Percentiles rank a stretch among this genome's conserved stretches.
Conservation (phyloP, 2,797 vertebrate genomes). For the Crossoptilon crossoptilon region DNA sequence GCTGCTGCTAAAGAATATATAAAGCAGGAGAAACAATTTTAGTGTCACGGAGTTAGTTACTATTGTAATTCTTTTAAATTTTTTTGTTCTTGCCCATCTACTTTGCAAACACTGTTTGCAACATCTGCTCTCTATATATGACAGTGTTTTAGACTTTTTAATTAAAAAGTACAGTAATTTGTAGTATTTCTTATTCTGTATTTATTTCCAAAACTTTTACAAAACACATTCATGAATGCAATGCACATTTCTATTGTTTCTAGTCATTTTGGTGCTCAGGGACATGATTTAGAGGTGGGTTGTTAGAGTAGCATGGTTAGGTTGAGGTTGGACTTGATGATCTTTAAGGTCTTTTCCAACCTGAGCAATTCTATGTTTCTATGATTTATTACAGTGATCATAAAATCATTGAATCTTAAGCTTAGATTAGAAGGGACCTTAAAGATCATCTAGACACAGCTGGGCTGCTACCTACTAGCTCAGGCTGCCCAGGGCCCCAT, state of each 20-base stretch:
- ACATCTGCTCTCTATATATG: not conserved
- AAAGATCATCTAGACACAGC: too few species aligned
- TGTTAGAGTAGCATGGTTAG: too few species aligned
- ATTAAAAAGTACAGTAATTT: not conserved
- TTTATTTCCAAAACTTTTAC: not conserved
- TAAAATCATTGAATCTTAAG: too few species aligned
- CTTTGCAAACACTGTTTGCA: not conserved
- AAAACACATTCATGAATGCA: not conserved
- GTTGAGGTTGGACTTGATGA: too few species aligned
- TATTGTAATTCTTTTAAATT: not conserved
- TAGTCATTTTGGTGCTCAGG: not conserved
- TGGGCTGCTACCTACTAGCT: too few species aligned
- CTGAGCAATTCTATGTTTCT: too few species aligned
- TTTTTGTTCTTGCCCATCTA: not conserved
- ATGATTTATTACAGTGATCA: too few species aligned
- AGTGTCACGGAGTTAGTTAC: not conserved
- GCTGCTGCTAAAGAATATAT: not conserved
- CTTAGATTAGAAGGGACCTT: too few species aligned
- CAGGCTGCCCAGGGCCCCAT: too few species aligned
- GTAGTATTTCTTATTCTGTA: not conserved
- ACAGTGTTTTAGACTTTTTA: not conserved
- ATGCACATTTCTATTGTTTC: not conserved
- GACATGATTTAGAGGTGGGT: too few species aligned
- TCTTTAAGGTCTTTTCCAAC: too few species aligned
- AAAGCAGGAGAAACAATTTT: not conserved